phyloP scores from a whole-genome alignment of 2,113 vertebrate species.

The Trichomycterus rosablanca region DNA sequence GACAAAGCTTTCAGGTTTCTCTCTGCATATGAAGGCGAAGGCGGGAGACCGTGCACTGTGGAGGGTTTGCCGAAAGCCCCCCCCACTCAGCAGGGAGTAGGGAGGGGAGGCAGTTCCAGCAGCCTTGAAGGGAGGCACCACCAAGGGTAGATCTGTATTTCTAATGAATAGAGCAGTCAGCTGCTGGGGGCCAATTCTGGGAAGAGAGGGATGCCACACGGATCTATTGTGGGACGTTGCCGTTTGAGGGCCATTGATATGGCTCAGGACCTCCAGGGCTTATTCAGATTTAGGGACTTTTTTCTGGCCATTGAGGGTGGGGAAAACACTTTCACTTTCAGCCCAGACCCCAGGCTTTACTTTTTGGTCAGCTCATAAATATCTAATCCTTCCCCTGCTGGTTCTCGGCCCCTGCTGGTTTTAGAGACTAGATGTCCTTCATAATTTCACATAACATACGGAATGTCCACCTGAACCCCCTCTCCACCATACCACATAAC shows the following conservation, averaged over 20 bases:
- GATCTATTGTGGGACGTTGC: constrained; percentile 73
- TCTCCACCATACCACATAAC: too few relatives aligned
- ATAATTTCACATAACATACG: constrained; percentile 50
- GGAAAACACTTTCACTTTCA: constrained; percentile 71
- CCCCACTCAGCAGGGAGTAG: constrained; percentile 37
- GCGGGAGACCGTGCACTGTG: constrained; percentile 36
- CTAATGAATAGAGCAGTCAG: constrained; percentile 83
- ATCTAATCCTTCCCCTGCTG: constrained; percentile 73
- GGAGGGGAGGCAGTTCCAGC: constrained; percentile 61
- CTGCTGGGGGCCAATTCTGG: constrained; percentile 77
- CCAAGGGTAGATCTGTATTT: constrained; percentile 82
- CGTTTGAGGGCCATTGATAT: constrained; percentile 84
- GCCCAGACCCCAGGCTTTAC: constrained; percentile 76
- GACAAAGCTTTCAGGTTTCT: constrained; percentile 24
- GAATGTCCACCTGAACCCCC: not conserved
- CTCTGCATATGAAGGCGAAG: constrained; percentile 39
- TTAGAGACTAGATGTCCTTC: constrained; percentile 73
- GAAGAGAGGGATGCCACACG: constrained; percentile 73
- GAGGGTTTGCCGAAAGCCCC: constrained; percentile 50
- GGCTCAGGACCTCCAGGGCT: constrained; percentile 76
- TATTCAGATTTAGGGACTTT: constrained; percentile 85
- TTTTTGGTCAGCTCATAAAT: constrained; percentile 69
- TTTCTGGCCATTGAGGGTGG: constrained; percentile 69
- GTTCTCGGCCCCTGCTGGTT: too few relatives aligned
- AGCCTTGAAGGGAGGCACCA: constrained; percentile 47